A percentile compares a stretch with the other conserved stretches of the same genome.
Conservation (phyloP, 2,888 invertebrate genomes). For the Eupithecia dodoneata region DNA sequence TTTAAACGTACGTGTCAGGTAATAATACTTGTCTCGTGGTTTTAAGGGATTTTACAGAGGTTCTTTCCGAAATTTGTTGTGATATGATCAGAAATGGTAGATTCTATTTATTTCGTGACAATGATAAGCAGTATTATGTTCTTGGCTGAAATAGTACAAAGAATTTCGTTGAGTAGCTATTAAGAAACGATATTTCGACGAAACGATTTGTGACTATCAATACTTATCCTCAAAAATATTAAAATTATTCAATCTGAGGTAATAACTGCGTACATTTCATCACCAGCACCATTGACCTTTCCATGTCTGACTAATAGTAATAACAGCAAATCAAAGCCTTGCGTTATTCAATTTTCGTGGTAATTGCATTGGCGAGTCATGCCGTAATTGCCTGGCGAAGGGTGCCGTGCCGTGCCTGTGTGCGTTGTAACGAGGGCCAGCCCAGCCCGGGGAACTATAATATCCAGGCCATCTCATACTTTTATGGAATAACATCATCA, state of each 20-base stretch:
- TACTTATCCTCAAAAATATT: not conserved
- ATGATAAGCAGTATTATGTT: not conserved
- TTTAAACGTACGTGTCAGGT: constrained; percentile 2
- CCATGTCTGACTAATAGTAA: constrained; percentile 21
- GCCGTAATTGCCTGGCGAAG: constrained; percentile 40
- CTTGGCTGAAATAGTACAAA: not conserved
- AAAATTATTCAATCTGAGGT: not conserved
- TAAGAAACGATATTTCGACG: not conserved
- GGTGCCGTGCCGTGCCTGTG: constrained; percentile 42
- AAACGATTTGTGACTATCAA: not conserved
- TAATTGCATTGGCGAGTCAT: constrained; percentile 46
- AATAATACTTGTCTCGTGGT: not conserved
- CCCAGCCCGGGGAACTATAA: constrained; percentile 23
- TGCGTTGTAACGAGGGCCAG: constrained; percentile 45
- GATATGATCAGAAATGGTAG: not conserved
- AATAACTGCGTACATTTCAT: constrained; percentile 5
- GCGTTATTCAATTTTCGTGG: constrained; percentile 44
- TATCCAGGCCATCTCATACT: constrained; percentile 15
- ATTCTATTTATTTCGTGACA: not conserved
- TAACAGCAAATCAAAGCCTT: constrained; percentile 32
- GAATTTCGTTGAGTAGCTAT: not conserved
- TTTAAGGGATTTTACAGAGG: not conserved
- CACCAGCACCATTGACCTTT: constrained; percentile 12
- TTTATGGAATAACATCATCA: not conserved
- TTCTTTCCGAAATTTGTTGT: not conserved